Conservation (phyloP, 2,888 invertebrate species). For the Ametastegia equiseti region DNA sequence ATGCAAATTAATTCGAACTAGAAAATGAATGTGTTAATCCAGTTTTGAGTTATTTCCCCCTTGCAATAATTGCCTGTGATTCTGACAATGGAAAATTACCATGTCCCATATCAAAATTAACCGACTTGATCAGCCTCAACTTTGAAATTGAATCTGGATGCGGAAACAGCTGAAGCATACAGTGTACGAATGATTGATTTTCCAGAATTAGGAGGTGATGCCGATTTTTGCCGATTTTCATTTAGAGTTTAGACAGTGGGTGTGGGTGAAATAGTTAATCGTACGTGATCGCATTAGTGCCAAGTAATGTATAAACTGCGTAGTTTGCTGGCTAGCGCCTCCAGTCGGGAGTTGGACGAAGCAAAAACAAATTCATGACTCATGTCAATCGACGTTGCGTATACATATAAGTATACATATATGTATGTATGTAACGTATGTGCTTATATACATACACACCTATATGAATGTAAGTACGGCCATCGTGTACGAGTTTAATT, state of each 20-base stretch:
- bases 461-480: background rate
- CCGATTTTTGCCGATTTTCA: background rate
- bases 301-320: background rate
- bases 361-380: conserved; percentile 43
- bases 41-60: too few relatives aligned
- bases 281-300: background rate
- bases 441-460: background rate
- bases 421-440: background rate
- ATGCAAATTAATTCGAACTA: too few relatives aligned
- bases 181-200: too few relatives aligned
- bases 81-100: too few relatives aligned
- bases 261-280: background rate
- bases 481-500: conserved; percentile 12
- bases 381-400: conserved; percentile 38
- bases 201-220: background rate
- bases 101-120: too few relatives aligned
- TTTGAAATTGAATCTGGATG: background rate
- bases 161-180: too few relatives aligned
- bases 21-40: too few relatives aligned
- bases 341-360: conserved; percentile 23
- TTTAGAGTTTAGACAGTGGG: background rate
- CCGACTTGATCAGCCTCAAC: too few relatives aligned
- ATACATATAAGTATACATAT: background rate
- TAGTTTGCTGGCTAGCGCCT: conserved; percentile 38
- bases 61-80: too few relatives aligned